Percentiles rank a stretch among this genome's conserved stretches.
phyloP scores from a whole-genome alignment of 2,888 invertebrate genomes.

The Tipula helvola region DNA sequence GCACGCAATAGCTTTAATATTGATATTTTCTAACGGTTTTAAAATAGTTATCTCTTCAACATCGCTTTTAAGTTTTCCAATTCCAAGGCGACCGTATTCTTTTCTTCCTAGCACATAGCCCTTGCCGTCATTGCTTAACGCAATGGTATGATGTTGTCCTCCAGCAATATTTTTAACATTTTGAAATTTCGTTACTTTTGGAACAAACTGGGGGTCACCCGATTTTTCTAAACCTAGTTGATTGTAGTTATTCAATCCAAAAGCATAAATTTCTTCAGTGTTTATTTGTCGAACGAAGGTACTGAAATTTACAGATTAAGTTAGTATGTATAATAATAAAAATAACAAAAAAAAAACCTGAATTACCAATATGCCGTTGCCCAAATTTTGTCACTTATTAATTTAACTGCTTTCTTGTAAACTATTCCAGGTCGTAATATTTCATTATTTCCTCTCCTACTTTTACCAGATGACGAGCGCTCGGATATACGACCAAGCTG shows the following conservation, averaged over 20 bases:
- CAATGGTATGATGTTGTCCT: slow-evolving; percentile 85
- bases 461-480: slow-evolving; percentile 44
- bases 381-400: slow-evolving; percentile 57
- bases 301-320: slow-evolving; percentile 21
- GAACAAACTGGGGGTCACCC: slow-evolving; percentile 22
- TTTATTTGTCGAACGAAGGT: slow-evolving; percentile 61
- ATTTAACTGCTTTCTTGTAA: slow-evolving; percentile 21
- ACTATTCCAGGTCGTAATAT: slow-evolving; percentile 28
- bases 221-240: slow-evolving; percentile 58
- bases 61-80: slow-evolving; percentile 59
- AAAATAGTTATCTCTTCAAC: slow-evolving; percentile 50
- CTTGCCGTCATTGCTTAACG: slow-evolving; percentile 50
- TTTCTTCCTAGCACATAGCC: slow-evolving; percentile 70
- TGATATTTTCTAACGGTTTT: slow-evolving; percentile 45
- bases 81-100: slow-evolving; percentile 37
- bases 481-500: slow-evolving; percentile 80
- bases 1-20: slow-evolving; percentile 56
- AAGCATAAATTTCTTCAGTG: slow-evolving; percentile 63
- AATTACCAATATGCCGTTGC: slow-evolving; percentile 60
- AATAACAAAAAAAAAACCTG: not conserved
- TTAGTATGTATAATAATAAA: not conserved
- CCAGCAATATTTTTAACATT: slow-evolving; percentile 32
- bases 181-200: slow-evolving; percentile 25
- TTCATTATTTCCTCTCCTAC: slow-evolving; percentile 38
- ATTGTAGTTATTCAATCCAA: slow-evolving; percentile 88